phyloP scores from a whole-genome alignment of 2,113 vertebrate species.

The Chamaetylas fuelleborni region DNA sequence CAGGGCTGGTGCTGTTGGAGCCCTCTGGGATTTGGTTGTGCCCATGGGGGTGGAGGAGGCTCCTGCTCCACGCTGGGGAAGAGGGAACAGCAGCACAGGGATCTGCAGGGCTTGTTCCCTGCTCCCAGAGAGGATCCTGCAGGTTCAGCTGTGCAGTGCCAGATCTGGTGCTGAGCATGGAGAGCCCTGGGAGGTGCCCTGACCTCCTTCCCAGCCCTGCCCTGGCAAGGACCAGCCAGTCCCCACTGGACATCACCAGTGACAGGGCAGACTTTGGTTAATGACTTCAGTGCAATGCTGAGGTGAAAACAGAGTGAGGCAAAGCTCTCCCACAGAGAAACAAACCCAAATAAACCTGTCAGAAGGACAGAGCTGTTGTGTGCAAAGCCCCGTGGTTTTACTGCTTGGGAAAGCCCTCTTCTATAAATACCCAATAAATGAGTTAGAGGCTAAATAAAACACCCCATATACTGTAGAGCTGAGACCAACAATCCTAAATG shows the following conservation, averaged over 20 bases:
- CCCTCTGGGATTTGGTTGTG: neutral
- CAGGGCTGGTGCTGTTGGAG: neutral
- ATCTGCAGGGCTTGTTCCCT: neutral
- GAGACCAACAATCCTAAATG: conserved; percentile 17
- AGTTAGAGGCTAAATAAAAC: conserved; percentile 53
- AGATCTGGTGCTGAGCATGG: neutral
- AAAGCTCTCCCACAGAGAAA: neutral
- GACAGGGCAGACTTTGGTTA: neutral
- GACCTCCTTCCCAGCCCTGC: neutral
- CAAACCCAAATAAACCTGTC: conserved; percentile 50
- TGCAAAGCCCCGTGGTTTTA: conserved; percentile 15
- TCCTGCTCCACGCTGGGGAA: neutral
- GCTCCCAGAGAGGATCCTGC: neutral
- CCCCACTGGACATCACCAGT: neutral
- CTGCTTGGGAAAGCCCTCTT: conserved; percentile 17
- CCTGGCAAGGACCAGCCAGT: neutral
- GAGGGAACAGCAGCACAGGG: neutral
- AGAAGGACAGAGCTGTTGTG: conserved; percentile 9
- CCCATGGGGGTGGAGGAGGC: rapidly evolving
- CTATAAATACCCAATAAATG: conserved; percentile 57
- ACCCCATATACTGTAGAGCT: neutral
- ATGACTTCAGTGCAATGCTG: neutral
- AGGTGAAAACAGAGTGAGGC: neutral
- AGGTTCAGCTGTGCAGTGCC: neutral
- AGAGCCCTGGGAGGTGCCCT: neutral